phyloP scores from a whole-genome alignment of 2,888 invertebrate genomes.

The Chorisops tibialis region DNA sequence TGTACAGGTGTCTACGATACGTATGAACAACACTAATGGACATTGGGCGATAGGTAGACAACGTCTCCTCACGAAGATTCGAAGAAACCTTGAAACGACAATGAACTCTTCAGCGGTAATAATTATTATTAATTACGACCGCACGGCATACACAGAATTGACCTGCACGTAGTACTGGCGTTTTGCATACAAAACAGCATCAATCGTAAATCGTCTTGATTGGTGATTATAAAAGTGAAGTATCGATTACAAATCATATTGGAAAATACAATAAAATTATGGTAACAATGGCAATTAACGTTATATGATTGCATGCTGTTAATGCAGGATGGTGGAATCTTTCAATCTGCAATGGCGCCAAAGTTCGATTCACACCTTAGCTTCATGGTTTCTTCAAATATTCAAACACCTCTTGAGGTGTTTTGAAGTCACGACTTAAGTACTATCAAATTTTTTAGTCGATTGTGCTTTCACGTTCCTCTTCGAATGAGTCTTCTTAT shows the following conservation, averaged over 20 bases:
- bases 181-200: constrained; percentile 17
- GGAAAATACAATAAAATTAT: constrained; percentile 6
- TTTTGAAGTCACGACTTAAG: no score
- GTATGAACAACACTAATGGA: not conserved
- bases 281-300: constrained; percentile 11
- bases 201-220: constrained; percentile 19
- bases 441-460: no score
- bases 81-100: constrained; percentile 25
- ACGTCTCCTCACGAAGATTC: constrained; percentile 26
- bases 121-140: constrained; percentile 26
- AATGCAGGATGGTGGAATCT: no score
- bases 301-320: no score
- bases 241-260: constrained; percentile 12
- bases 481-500: no score
- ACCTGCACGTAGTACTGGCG: constrained; percentile 5
- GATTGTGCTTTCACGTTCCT: no score
- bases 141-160: constrained; percentile 14
- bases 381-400: no score
- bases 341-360: no score
- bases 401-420: no score
- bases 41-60: constrained; percentile 13
- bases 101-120: constrained; percentile 24
- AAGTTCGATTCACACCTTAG: no score
- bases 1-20: no score
- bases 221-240: constrained; percentile 7